These are phyloP conservation scores for Drosophila persimilis DNA, from an alignment of 1,140 invertebrate genomes.

Conservation along the genomic window DNA sequence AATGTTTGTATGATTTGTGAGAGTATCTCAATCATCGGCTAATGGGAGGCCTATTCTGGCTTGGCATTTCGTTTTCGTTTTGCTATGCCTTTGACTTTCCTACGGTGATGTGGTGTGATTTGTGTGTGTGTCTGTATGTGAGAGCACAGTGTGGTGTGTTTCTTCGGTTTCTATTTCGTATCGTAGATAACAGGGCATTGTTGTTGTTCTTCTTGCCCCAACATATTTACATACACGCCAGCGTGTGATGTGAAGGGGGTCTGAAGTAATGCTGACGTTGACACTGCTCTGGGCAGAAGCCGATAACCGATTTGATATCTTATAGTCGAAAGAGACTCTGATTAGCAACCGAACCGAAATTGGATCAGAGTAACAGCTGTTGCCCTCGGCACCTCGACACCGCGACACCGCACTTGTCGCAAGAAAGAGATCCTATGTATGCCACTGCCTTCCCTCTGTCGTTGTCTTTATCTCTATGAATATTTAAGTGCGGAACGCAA, in stretches of 20 bases:
- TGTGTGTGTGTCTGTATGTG: constrained; percentile 9
- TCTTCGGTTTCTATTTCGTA: constrained; percentile 55
- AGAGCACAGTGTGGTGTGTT: constrained; percentile 36
- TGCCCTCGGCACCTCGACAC: constrained; percentile 1
- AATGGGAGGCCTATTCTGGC: not conserved
- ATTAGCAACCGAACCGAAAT: constrained; percentile 44
- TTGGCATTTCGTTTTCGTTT: constrained; percentile 73
- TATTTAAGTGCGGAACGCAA: constrained; percentile 13
- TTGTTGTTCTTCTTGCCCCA: constrained; percentile 41
- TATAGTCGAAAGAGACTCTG: constrained; percentile 20
- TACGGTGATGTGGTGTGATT: constrained; percentile 2
- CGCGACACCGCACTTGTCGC: constrained; percentile 10
- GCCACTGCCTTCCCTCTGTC: too few relatives aligned
- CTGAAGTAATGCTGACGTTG: constrained; percentile 50
- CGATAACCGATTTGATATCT: constrained; percentile 31
- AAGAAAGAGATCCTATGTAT: not conserved
- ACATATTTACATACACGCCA: constrained; percentile 66
- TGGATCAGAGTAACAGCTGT: constrained; percentile 41
- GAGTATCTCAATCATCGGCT: not conserved
- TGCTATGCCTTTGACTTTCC: constrained; percentile 15
- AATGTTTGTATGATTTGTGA: too few relatives aligned
- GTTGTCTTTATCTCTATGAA: constrained; percentile 27
- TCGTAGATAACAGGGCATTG: constrained; percentile 62
- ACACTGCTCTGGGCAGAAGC: constrained; percentile 24
- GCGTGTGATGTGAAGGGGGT: not conserved